Evolutionary conservation across 2,113 vertebrate genomes (phyloP).

Genomic region (Solenodon paradoxus): DNA sequence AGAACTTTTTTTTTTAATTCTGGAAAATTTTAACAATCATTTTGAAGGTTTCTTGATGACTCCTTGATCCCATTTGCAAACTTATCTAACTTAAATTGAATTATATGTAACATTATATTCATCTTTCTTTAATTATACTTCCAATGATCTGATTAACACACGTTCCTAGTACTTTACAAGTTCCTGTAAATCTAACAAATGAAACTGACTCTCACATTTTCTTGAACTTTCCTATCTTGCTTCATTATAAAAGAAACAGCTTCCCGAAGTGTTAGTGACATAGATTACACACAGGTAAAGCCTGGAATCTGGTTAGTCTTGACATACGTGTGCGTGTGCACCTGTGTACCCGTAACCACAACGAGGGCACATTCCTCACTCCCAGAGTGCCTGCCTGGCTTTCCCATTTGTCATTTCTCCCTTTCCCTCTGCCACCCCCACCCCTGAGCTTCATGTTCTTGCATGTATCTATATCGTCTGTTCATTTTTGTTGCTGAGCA

Average conservation of each 20-base stretch:
- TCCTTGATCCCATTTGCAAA: slow-evolving; percentile 15
- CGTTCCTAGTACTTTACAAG: background rate
- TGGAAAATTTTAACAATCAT: background rate
- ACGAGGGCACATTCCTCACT: background rate
- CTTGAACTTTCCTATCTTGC: background rate
- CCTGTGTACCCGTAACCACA: background rate
- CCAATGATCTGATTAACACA: slow-evolving; percentile 30
- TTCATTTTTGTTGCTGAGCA: background rate
- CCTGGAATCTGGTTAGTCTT: too few relatives aligned
- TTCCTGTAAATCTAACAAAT: slow-evolving; percentile 32
- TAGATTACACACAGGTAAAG: background rate
- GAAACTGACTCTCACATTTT: slow-evolving; percentile 35
- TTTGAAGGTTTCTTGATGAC: slow-evolving; percentile 51
- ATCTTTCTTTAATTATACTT: background rate
- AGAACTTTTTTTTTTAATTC: background rate
- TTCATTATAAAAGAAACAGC: background rate
- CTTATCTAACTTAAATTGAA: too few relatives aligned
- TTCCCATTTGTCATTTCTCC: background rate
- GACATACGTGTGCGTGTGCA: background rate
- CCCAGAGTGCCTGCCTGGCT: background rate
- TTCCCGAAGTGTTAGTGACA: background rate
- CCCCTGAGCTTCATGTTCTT: too few relatives aligned
- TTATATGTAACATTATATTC: too few relatives aligned
- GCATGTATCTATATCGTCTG: background rate
- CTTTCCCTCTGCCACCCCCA: background rate